Evolutionary conservation across 1,140 invertebrate species (phyloP).

Genomic region (Rhyzopertha dominica): DNA sequence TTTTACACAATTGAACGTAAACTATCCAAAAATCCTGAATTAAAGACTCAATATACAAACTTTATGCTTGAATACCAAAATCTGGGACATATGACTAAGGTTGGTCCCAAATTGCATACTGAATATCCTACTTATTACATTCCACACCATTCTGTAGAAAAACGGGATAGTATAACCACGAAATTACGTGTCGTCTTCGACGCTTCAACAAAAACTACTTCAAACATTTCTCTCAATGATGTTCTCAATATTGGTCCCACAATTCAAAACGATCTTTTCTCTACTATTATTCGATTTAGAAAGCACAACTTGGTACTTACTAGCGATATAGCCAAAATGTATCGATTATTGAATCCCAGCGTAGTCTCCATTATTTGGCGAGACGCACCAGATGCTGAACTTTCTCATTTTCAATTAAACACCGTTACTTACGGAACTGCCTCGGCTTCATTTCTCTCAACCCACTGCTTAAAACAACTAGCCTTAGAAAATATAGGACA

Average conservation of each 20-base stretch:
- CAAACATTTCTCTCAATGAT: slow-evolving; percentile 35
- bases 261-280: slow-evolving; percentile 33
- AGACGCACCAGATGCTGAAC: slow-evolving; percentile 15
- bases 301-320: slow-evolving; percentile 30
- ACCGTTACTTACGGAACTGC: slow-evolving; percentile 43
- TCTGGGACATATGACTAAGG: slow-evolving; percentile 4
- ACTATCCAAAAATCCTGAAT: background rate
- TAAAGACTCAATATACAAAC: background rate
- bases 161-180: slow-evolving; percentile 10
- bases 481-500: slow-evolving; percentile 9
- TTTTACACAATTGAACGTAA: background rate
- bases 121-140: background rate
- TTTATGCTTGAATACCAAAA: slow-evolving; percentile 12
- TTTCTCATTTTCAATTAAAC: slow-evolving; percentile 33
- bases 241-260: slow-evolving; percentile 29
- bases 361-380: slow-evolving; percentile 44
- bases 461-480: slow-evolving; percentile 23
- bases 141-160: slow-evolving; percentile 13
- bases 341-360: slow-evolving; percentile 34
- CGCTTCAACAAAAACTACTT: slow-evolving; percentile 32
- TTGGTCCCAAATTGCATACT: background rate
- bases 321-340: slow-evolving; percentile 46
- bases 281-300: slow-evolving; percentile 36
- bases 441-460: slow-evolving; percentile 35
- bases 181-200: slow-evolving; percentile 41